These are phyloP conservation scores for Panonychus citri DNA, from an alignment of 1,140 invertebrate genomes.

Conservation along the genomic window DNA sequence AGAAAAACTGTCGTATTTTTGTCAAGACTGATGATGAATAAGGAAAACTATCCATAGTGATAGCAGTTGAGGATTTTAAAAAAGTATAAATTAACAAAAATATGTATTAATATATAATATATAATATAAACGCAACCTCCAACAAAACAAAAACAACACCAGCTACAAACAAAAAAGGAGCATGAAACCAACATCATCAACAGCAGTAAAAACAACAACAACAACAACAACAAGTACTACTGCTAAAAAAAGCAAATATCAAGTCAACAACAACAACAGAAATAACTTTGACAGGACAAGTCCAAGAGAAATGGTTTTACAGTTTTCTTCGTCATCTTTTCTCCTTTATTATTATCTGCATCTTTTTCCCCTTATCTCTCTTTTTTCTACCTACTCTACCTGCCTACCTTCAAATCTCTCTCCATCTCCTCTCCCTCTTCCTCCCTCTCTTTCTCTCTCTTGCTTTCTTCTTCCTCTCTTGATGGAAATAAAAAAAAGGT, in stretches of 20 bases:
- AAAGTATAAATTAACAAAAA: neutral
- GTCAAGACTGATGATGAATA: neutral
- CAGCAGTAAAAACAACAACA: neutral
- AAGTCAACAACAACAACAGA: neutral
- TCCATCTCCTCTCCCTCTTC: neutral
- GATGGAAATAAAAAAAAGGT: neutral
- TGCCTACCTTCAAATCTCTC: neutral
- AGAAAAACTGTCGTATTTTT: neutral
- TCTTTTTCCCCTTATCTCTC: conserved; percentile 14
- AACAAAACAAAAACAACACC: neutral
- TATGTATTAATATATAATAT: neutral
- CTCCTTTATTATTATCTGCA: neutral
- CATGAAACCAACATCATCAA: neutral
- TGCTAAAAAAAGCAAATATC: neutral
- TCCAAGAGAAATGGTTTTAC: neutral
- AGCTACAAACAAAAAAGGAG: too few species aligned
- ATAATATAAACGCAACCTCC: too few species aligned
- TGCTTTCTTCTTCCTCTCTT: neutral
- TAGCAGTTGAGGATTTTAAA: neutral
- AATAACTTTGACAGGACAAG: neutral
- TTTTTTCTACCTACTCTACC: neutral
- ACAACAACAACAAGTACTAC: neutral
- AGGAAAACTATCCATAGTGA: neutral
- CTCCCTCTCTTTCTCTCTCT: neutral
- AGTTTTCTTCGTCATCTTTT: neutral